phyloP scores from a whole-genome alignment of 2,888 invertebrate species.

The Agelastica alni region DNA sequence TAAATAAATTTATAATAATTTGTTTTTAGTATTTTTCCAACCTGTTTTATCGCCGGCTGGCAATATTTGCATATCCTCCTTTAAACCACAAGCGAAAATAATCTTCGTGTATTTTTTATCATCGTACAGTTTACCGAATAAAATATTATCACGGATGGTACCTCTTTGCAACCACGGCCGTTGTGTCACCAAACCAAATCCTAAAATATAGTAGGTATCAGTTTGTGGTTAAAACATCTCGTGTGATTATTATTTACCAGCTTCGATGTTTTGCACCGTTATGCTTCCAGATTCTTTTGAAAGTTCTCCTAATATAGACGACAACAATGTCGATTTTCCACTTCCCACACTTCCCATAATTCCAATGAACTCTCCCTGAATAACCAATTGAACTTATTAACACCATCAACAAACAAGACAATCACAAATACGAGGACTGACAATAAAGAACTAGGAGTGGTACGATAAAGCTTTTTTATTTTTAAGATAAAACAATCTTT shows the following conservation, averaged over 20 bases:
- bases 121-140: slow-evolving; percentile 87
- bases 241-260: no score
- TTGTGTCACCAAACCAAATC: slow-evolving; percentile 86
- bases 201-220: slow-evolving; percentile 58
- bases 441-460: no score
- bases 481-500: no score
- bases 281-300: slow-evolving; percentile 70
- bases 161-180: slow-evolving; percentile 92
- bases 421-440: no score
- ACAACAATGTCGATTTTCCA: slow-evolving; percentile 87
- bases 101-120: slow-evolving; percentile 78
- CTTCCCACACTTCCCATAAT: slow-evolving; percentile 88
- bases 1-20: no score
- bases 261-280: slow-evolving; percentile 68
- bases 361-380: slow-evolving; percentile 78
- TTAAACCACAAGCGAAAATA: slow-evolving; percentile 72
- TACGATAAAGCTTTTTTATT: no score
- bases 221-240: no score
- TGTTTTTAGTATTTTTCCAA: no score
- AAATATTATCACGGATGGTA: slow-evolving; percentile 88
- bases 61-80: slow-evolving; percentile 49
- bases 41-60: slow-evolving; percentile 63
- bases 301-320: slow-evolving; percentile 85
- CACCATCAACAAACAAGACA: no score
- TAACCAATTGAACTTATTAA: slow-evolving; percentile 4